Percentiles rank a stretch among this genome's conserved stretches.
Evolutionary conservation across 2,797 vertebrate genomes (phyloP).

Genomic region (Argentina silus): DNA sequence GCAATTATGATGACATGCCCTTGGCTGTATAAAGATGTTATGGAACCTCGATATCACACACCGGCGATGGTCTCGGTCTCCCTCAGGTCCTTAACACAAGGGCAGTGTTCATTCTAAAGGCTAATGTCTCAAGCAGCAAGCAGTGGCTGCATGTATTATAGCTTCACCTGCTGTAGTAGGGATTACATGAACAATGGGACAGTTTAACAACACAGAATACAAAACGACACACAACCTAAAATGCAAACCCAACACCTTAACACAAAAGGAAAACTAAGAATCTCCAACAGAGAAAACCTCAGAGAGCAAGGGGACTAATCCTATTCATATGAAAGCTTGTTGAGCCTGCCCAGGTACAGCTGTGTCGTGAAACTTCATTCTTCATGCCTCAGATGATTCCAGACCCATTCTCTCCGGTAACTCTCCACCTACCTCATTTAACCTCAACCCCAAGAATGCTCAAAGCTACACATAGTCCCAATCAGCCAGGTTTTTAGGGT

Average conservation of each 20-base stretch:
- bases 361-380: conserved; percentile 1
- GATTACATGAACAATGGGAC: background rate
- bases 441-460: conserved; percentile 35
- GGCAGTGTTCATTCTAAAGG: conserved; percentile 27
- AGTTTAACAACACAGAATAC: background rate
- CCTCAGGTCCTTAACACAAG: conserved; percentile 16
- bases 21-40: conserved; percentile 57
- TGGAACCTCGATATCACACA: conserved; percentile 1
- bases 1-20: conserved; percentile 66
- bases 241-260: background rate
- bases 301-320: background rate
- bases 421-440: conserved; percentile 55
- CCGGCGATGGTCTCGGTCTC: background rate
- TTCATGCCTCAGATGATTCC: conserved; percentile 30
- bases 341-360: background rate
- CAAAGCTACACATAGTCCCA: conserved; percentile 43
- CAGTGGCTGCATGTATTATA: background rate
- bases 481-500: conserved; percentile 69
- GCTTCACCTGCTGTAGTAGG: too few relatives aligned
- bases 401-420: conserved; percentile 38
- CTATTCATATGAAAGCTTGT: background rate
- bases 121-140: background rate
- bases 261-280: background rate
- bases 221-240: background rate
- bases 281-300: background rate